A percentile compares a stretch with the other conserved stretches of the same genome.
Conservation (phyloP, 2,888 invertebrate genomes). For the Cartodere bifasciata region DNA sequence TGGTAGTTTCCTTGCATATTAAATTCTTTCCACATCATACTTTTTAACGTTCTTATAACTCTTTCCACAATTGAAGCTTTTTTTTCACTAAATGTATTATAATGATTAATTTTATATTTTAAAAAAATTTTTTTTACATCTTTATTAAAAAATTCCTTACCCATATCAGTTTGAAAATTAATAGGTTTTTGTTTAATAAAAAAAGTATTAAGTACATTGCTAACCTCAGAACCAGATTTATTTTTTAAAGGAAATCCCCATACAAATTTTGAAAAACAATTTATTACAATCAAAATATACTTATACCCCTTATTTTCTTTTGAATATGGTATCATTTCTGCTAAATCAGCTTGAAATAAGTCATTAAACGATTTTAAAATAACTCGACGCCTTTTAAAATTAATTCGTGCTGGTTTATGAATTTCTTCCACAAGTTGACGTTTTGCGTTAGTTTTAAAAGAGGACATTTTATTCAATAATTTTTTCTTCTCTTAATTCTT, state of each 20-base stretch:
- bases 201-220: conserved; percentile 20
- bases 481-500: conserved; percentile 14
- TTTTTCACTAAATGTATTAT: conserved; percentile 15
- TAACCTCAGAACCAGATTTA: conserved; percentile 21
- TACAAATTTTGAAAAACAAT: conserved; percentile 28
- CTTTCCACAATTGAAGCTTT: conserved; percentile 23
- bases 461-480: conserved; percentile 13
- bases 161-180: conserved; percentile 21
- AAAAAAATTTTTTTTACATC: conserved; percentile 17
- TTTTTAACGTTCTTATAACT: conserved; percentile 16
- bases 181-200: conserved; percentile 16
- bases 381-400: conserved; percentile 6
- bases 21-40: conserved; percentile 15
- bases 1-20: conserved; percentile 16
- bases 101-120: conserved; percentile 16
- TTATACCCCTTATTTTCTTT: conserved; percentile 22
- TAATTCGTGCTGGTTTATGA: conserved; percentile 8
- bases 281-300: conserved; percentile 25
- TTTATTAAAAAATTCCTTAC: conserved; percentile 22
- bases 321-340: conserved; percentile 18
- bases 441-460: conserved; percentile 5
- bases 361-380: conserved; percentile 8
- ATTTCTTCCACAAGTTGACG: conserved; percentile 7
- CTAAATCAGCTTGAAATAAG: conserved; percentile 10
- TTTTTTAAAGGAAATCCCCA: conserved; percentile 25